These are phyloP conservation scores for Dione juno DNA, from an alignment of 2,888 invertebrate genomes.

Conservation along the genomic window DNA sequence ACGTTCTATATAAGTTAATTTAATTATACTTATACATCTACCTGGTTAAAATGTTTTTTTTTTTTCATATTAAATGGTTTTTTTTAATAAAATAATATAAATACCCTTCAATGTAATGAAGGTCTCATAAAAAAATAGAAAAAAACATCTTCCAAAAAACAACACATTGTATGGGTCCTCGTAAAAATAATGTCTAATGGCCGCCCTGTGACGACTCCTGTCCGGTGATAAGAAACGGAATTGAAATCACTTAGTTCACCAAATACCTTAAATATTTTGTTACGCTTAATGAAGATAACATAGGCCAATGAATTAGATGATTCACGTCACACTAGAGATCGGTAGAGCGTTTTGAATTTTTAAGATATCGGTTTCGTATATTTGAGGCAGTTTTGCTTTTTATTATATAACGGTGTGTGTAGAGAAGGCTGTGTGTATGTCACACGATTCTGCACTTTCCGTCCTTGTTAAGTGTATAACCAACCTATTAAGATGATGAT, in stretches of 20 bases:
- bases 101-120: slow-evolving; percentile 1
- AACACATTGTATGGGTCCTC: slow-evolving; percentile 54
- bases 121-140: background rate
- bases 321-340: slow-evolving; percentile 9
- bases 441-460: too few relatives aligned
- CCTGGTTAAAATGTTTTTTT: too few relatives aligned
- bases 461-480: too few relatives aligned
- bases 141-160: too few relatives aligned
- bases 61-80: too few relatives aligned
- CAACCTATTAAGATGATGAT: too few relatives aligned
- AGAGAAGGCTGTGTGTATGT: too few relatives aligned
- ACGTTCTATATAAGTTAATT: too few relatives aligned
- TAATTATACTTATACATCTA: too few relatives aligned
- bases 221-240: slow-evolving; percentile 60
- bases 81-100: background rate
- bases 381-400: background rate
- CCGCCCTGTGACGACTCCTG: slow-evolving; percentile 68
- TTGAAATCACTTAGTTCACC: slow-evolving; percentile 44
- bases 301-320: slow-evolving; percentile 22
- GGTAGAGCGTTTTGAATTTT: slow-evolving; percentile 6
- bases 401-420: too few relatives aligned
- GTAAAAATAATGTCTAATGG: slow-evolving; percentile 68
- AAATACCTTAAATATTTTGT: slow-evolving; percentile 49
- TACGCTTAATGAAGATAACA: slow-evolving; percentile 43
- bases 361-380: background rate